A percentile compares a stretch with the other conserved stretches of the same genome.
These are phyloP conservation scores for Gastracanthus pulcherrimus DNA, from an alignment of 2,888 invertebrate species.

Conservation along the genomic window DNA sequence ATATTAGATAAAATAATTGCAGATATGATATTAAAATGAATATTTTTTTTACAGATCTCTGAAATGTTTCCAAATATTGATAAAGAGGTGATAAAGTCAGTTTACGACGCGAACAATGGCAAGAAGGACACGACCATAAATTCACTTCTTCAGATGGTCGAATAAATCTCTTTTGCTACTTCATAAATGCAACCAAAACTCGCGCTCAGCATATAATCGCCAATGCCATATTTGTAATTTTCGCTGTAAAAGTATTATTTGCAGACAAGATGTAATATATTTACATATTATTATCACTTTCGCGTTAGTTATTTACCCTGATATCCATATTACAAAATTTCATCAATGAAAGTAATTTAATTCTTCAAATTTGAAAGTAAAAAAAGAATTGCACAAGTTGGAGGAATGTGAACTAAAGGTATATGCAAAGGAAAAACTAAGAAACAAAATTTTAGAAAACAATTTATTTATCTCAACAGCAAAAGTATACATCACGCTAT, in stretches of 20 bases:
- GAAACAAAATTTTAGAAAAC: constrained; percentile 46
- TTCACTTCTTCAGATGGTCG: constrained; percentile 92
- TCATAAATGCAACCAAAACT: constrained; percentile 38
- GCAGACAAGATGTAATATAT: constrained; percentile 69
- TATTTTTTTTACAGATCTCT: constrained; percentile 83
- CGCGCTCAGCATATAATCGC: constrained; percentile 58
- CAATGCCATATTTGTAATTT: constrained; percentile 71
- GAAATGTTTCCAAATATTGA: constrained; percentile 99
- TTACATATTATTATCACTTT: constrained; percentile 66
- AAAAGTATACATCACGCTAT: constrained; percentile 33
- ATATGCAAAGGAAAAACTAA: neutral
- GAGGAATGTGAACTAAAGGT: too few species aligned
- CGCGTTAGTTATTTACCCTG: neutral
- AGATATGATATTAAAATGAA: constrained; percentile 6
- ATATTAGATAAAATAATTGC: neutral
- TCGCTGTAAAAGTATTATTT: constrained; percentile 65
- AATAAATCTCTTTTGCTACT: constrained; percentile 76
- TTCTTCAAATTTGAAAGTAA: neutral
- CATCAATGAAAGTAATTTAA: neutral
- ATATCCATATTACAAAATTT: neutral
- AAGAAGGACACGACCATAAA: constrained; percentile 95
- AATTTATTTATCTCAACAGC: constrained; percentile 51
- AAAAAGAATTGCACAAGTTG: too few species aligned
- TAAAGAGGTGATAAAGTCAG: constrained; percentile 93
- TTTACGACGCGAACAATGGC: constrained; percentile 92